Percentiles rank a stretch among this genome's conserved stretches.
Evolutionary conservation across 2,888 invertebrate genomes (phyloP).

Genomic region (Protula sp.): DNA sequence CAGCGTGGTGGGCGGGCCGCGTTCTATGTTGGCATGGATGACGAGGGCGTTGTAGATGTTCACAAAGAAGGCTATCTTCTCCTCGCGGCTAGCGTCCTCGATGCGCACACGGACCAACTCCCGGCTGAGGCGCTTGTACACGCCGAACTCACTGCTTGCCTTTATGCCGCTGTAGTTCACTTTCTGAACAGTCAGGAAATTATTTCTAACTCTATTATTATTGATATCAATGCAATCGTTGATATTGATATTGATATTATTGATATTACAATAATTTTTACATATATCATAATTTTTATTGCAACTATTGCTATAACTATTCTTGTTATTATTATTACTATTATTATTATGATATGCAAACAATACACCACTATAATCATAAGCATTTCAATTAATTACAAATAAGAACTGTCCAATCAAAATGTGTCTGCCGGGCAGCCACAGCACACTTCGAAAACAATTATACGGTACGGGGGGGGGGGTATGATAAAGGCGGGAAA

Average conservation of each 20-base stretch:
- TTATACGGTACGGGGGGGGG: no score
- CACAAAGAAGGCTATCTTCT: conserved; percentile 56
- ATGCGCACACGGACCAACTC: conserved; percentile 50
- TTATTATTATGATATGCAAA: no score
- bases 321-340: no score
- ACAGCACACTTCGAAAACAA: no score
- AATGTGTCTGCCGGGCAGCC: no score
- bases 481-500: no score
- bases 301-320: neutral
- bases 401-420: no score
- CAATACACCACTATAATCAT: no score
- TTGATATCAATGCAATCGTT: conserved; percentile 12
- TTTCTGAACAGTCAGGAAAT: no score
- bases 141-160: conserved; percentile 44
- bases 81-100: conserved; percentile 36
- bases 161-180: conserved; percentile 54
- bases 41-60: conserved; percentile 57
- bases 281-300: neutral
- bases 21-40: conserved; percentile 54
- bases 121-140: conserved; percentile 44
- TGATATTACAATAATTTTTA: neutral
- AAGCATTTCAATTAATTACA: no score
- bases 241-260: neutral
- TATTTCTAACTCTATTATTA: no score
- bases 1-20: conserved; percentile 52